A percentile compares a stretch with the other conserved stretches of the same genome.
Evolutionary conservation across 1,140 invertebrate species (phyloP).

Genomic region (Nasonia giraulti): DNA sequence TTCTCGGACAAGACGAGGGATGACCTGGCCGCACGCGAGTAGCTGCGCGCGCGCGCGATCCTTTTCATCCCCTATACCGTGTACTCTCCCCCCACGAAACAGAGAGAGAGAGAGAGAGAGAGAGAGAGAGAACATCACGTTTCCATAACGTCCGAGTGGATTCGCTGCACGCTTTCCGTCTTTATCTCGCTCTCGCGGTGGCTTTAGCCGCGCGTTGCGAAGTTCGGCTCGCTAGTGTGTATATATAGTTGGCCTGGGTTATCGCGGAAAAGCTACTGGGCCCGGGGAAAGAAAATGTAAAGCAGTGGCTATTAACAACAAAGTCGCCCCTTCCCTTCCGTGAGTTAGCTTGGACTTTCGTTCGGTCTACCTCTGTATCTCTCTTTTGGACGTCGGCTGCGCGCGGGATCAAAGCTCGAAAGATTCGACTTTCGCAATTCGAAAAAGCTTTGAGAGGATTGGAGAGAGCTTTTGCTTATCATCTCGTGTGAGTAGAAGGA

Average conservation of each 20-base stretch:
- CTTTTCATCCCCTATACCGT: constrained; percentile 40
- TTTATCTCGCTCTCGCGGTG: not conserved
- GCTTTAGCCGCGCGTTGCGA: not conserved
- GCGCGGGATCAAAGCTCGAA: constrained; percentile 45
- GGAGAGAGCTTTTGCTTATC: constrained; percentile 52
- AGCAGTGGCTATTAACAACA: constrained; percentile 51
- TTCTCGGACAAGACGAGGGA: constrained; percentile 71
- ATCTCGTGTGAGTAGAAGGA: constrained; percentile 35
- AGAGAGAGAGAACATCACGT: not conserved
- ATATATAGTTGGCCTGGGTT: constrained; percentile 16
- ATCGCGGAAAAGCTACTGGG: constrained; percentile 26
- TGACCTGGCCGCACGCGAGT: constrained; percentile 69
- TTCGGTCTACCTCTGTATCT: not conserved
- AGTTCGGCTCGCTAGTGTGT: not conserved
- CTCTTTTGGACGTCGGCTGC: not conserved
- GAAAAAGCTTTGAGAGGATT: constrained; percentile 53
- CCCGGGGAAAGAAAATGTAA: constrained; percentile 49
- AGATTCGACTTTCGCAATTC: constrained; percentile 54
- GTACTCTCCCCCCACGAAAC: constrained; percentile 2
- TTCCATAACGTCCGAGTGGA: constrained; percentile 30
- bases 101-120: not conserved
- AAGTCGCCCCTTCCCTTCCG: constrained; percentile 27
- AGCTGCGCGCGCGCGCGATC: constrained; percentile 46
- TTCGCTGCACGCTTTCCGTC: constrained; percentile 27
- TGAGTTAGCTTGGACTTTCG: constrained; percentile 37